Evolutionary conservation across 1,140 invertebrate species (phyloP), one percentile per base, ranked within the genome.

Genomic region (Oreohelix idahoensis): DNA sequence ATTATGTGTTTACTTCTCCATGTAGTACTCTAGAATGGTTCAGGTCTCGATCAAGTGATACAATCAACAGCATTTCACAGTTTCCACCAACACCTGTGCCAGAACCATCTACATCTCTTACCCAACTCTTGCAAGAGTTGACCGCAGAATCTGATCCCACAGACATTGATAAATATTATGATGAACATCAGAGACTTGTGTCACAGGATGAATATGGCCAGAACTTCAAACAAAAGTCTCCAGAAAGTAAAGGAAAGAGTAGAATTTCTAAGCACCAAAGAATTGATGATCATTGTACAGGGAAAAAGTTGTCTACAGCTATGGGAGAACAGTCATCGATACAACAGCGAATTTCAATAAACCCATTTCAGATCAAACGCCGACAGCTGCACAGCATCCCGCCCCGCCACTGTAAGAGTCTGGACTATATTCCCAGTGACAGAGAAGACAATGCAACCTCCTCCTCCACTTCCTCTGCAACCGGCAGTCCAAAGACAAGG

Each of bases 381-480:
- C 85, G 90, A 26, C 86, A 87, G 26, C 75, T 85, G 11, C 85
- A 87, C 74, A 87, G 86, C 35, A 86, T 88, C 32, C 90, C 90
- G 51, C 88, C 89, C 0, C 86, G 91, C 13, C 87, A 90, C 78
- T 92, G 91, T 80, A 87, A 89, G 75, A 92, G 91, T 80, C 78
- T 92, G 66, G 91, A 92, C 84, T 91, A 91, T 84, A 91, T 92
- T 42, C 90, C 91, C 53, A 91, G 90, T 75, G 91, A 92, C 66
- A 69, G 83, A 13, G 91, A 92, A 42, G 90, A 91, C 38, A 83
- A 83, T 20, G 5, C 63, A 11, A 35, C 63, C 5, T 86, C 87
- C 10, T 90, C 89, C 13, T 85, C 86, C 10, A 84, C 89, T 4
- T 91, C 90, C 8, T 90, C 89, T 29, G 79, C 88, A 20, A 88